Base-by-base conservation (phyloP, 92 coral and sea anemone species). In the Virgularia gustaviana region DNA sequence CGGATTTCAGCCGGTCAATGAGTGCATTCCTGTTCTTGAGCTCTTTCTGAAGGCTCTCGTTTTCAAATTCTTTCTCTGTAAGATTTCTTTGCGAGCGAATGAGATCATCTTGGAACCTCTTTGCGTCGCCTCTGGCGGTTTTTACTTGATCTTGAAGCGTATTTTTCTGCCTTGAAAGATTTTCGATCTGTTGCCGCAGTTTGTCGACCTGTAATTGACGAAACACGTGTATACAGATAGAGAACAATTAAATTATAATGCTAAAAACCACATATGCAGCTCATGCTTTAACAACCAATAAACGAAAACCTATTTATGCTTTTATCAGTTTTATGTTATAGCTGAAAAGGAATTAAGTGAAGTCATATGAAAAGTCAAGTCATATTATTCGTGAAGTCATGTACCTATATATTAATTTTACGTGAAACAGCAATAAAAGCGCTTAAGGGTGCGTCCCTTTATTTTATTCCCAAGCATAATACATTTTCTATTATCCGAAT, bases 61-160 rank as follows among this genome's bases (percentile, higher is more conserved):
- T 65, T 49, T 87, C 96, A 87, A 95, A 92, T 63, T 92, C 88
- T 63, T 87, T 92, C 47, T 92, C 98, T 3, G 98, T 85, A 35
- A 92, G 75, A 56, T 89, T 89, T 71, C 98, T 84, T 70, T 92
- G 94, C 19, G 88, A 79, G 44, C 91, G 87, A 63, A 84, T 63
- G 2, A 81, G 76, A 35, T 92, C 98, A 31, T 92, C 96, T 49
- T 92, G 98, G 56, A 64, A 81, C 57, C 86, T 80, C 73, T 92
- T 92, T 9, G 94, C 66, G 67, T 89, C 98, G 31, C 61, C 65
- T 18, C 94, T 84, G 13, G 90, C 88, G 54, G 88, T 96, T 76
- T 89, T 92, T 55, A 92, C 77, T 65, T 92, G 98, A 6, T 86
- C 89, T 55, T 89, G 98, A 8, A 92, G 78, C 61, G 86, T 82